These are phyloP conservation scores for Zhuqinia jingwanae DNA, from an alignment of 2,888 invertebrate genomes.

Conservation along the genomic window DNA sequence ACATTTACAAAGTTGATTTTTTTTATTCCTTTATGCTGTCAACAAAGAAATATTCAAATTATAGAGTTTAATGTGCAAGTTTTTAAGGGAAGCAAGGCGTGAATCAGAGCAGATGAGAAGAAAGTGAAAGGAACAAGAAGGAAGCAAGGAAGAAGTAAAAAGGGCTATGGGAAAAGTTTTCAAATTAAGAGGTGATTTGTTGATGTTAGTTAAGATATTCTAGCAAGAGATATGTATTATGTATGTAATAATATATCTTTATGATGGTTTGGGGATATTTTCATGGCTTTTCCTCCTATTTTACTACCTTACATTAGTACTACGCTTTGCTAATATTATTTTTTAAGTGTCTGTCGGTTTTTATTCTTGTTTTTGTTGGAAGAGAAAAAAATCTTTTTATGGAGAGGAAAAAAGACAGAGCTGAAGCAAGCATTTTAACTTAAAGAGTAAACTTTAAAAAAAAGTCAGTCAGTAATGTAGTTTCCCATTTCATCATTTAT, in stretches of 20 bases:
- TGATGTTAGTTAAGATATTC: slow-evolving; percentile 55
- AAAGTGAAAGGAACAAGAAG: slow-evolving; percentile 26
- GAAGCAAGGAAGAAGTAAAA: slow-evolving; percentile 35
- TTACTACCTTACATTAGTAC: too few species aligned
- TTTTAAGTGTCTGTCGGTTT: too few species aligned
- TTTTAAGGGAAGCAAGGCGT: slow-evolving; percentile 38
- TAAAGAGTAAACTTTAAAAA: neutral
- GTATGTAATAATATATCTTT: neutral
- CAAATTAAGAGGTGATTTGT: slow-evolving; percentile 72
- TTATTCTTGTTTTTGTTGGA: too few species aligned
- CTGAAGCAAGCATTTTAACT: slow-evolving; percentile 54
- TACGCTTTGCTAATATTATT: too few species aligned
- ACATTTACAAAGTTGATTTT: slow-evolving; percentile 1
- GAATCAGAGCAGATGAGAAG: slow-evolving; percentile 33
- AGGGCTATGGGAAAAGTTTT: slow-evolving; percentile 68
- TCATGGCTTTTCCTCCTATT: too few species aligned
- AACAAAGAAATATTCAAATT: slow-evolving; percentile 10
- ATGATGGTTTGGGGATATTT: too few species aligned
- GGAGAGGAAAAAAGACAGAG: slow-evolving; percentile 17
- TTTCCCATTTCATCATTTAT: slow-evolving; percentile 17
- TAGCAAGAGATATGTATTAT: neutral
- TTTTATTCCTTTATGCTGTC: neutral
- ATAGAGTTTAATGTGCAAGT: slow-evolving; percentile 39
- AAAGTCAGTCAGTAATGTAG: slow-evolving; percentile 21
- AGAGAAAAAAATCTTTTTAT: too few species aligned